Conservation (phyloP, 2,888 invertebrate species). For the Aromia moschata region DNA sequence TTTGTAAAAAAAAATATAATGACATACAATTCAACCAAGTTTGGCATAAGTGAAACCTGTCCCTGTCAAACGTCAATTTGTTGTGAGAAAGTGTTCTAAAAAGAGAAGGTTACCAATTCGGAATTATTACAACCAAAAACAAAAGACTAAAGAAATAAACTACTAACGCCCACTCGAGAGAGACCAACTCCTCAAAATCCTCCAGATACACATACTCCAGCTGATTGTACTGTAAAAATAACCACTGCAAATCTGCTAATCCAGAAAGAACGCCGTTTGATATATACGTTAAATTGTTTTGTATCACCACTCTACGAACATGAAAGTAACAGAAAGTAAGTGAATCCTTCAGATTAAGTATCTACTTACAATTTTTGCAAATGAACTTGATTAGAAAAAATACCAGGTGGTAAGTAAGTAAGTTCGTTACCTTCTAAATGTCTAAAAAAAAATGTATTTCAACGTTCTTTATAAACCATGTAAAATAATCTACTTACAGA, state of each 20-base stretch:
- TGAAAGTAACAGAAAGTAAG: not conserved
- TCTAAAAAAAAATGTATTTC: slow-evolving; percentile 21
- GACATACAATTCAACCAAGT: slow-evolving; percentile 32
- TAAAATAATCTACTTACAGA: slow-evolving; percentile 6
- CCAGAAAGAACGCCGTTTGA: slow-evolving; percentile 28
- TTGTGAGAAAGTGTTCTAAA: slow-evolving; percentile 33
- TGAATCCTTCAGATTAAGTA: no score
- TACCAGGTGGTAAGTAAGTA: slow-evolving; percentile 21
- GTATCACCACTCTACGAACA: slow-evolving; percentile 9
- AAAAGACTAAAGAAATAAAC: not conserved
- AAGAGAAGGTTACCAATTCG: not conserved
- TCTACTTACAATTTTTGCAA: slow-evolving; percentile 33
- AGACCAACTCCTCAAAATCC: slow-evolving; percentile 23
- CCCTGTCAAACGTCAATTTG: slow-evolving; percentile 20
- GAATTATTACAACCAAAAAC: not conserved
- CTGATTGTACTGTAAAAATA: slow-evolving; percentile 32
- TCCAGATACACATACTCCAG: slow-evolving; percentile 26
- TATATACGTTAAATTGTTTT: slow-evolving; percentile 28
- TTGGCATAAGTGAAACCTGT: slow-evolving; percentile 30
- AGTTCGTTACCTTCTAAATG: slow-evolving; percentile 26
- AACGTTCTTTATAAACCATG: not conserved
- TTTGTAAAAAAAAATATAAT: not conserved
- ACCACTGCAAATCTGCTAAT: slow-evolving; percentile 30
- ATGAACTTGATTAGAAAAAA: slow-evolving; percentile 26
- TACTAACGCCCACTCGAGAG: slow-evolving; percentile 33